A percentile compares a stretch with the other conserved stretches of the same genome.
These are phyloP conservation scores for Cynodonichthys magdalenae DNA, from an alignment of 2,797 vertebrate species.

Conservation along the genomic window DNA sequence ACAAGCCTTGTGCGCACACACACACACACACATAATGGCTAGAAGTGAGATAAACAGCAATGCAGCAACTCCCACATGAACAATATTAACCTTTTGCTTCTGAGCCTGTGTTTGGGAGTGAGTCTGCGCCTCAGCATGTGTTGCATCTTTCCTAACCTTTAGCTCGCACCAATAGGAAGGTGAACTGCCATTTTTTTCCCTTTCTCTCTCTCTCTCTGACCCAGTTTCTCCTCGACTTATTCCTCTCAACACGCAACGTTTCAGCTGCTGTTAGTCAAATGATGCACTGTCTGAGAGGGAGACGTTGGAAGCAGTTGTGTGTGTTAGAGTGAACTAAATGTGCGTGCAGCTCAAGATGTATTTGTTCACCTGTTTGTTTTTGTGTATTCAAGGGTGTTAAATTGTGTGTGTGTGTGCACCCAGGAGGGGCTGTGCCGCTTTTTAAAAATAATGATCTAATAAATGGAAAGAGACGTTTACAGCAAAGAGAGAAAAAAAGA, in stretches of 20 bases:
- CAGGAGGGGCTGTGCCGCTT: slow-evolving; percentile 29
- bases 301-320: slow-evolving; percentile 26
- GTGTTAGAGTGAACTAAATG: slow-evolving; percentile 6
- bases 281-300: slow-evolving; percentile 46
- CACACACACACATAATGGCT: slow-evolving; percentile 40
- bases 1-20: slow-evolving; percentile 31
- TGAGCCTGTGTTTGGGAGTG: slow-evolving; percentile 17
- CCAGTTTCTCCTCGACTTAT: slow-evolving; percentile 69
- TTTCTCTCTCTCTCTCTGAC: slow-evolving; percentile 52
- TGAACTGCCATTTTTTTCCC: slow-evolving; percentile 55
- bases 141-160: slow-evolving; percentile 68
- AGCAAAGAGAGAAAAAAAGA: slow-evolving; percentile 38
- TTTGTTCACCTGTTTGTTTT: slow-evolving; percentile 64
- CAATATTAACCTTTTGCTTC: slow-evolving; percentile 73
- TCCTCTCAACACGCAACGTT: slow-evolving; percentile 75
- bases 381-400: slow-evolving; percentile 58
- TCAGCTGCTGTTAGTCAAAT: slow-evolving; percentile 77
- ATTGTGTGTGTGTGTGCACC: slow-evolving; percentile 30
- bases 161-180: slow-evolving; percentile 65
- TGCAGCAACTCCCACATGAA: slow-evolving; percentile 58
- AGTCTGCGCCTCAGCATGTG: slow-evolving; percentile 44
- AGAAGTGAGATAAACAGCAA: slow-evolving; percentile 59
- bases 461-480: slow-evolving; percentile 24
- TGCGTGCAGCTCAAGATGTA: slow-evolving; percentile 28
- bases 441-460: slow-evolving; percentile 40